Evolutionary conservation across 2,113 vertebrate genomes (phyloP), one percentile per base, ranked within the genome.

Genomic region (Ia io): DNA sequence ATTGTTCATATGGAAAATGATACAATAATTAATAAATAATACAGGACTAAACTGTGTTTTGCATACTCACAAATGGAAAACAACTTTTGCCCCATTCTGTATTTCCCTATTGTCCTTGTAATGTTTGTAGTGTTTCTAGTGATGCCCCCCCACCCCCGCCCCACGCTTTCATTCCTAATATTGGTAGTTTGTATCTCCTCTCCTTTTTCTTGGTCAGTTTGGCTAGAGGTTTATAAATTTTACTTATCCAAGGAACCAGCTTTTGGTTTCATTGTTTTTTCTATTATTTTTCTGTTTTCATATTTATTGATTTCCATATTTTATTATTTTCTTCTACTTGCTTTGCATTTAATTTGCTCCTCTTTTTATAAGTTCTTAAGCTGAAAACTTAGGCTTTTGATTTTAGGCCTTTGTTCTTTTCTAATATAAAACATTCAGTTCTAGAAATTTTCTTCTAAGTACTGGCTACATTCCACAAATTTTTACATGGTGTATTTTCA

Each of bases 271-370:
- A 32, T 74, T 80, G 56, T 53, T 84, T 93, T 88, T 14, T 77
- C 40, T 79, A 53, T 78, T 84, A 59, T 67, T 80, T 84, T 65
- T 83, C 37, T 79, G 30, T 77, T 91, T 78, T 84, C 49, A 71
- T 37, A 40, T 47, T 30, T 53, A 40, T 80, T 71, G 14, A 47
- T 67, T 93, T 87, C 14, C 28, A 61, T 20, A 85, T 25, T 93
- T 90, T 91, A 69, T 80, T 69, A 14, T 69, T 47, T 94, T 32
- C 37, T 95, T 90, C 30, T 90, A 56, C 37, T 80, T 80, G 14
- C 8, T 86, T 74, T 93, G 28, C 25, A 53, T 73, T 79, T 65
- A 76, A 71, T 89, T 93, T 84, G 35, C 25, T 83, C 2, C 17
- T 83, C 32, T n/a, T 86, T 79, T 59, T 82, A 8, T 49, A 35